phyloP scores from a whole-genome alignment of 1,140 invertebrate species.

The Carposina sasakii region DNA sequence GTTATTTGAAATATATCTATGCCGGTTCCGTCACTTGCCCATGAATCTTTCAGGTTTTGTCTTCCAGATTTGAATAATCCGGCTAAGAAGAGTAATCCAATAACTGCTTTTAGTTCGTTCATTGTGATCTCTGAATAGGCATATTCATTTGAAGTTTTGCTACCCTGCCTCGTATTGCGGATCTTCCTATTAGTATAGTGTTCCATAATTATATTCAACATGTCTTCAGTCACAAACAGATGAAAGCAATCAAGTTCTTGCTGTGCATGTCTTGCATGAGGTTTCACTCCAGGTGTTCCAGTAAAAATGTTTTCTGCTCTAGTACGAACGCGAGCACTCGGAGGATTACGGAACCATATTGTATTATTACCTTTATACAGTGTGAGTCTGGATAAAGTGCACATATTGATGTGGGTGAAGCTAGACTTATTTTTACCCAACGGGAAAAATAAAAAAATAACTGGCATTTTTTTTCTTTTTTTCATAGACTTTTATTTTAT shows the following conservation, averaged over 20 bases:
- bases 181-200: conserved; percentile 1
- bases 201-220: not conserved
- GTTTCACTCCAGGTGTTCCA: not conserved
- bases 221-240: not conserved
- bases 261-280: not conserved
- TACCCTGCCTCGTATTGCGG: not conserved
- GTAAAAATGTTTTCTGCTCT: not conserved
- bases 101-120: conserved; percentile 9
- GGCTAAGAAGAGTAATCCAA: conserved; percentile 22
- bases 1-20: conserved; percentile 20
- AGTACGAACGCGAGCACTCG: not conserved
- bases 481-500: no score
- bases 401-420: no score
- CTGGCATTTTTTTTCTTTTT: not conserved
- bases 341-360: not conserved
- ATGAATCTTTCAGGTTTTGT: conserved; percentile 37
- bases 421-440: no score
- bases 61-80: conserved; percentile 29
- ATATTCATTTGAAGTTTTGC: not conserved
- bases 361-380: not conserved
- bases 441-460: no score
- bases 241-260: not conserved
- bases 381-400: no score
- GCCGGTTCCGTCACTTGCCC: conserved; percentile 23
- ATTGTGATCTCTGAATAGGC: not conserved